phyloP scores from a whole-genome alignment of 2,797 vertebrate genomes.

The Fundulus diaphanus region DNA sequence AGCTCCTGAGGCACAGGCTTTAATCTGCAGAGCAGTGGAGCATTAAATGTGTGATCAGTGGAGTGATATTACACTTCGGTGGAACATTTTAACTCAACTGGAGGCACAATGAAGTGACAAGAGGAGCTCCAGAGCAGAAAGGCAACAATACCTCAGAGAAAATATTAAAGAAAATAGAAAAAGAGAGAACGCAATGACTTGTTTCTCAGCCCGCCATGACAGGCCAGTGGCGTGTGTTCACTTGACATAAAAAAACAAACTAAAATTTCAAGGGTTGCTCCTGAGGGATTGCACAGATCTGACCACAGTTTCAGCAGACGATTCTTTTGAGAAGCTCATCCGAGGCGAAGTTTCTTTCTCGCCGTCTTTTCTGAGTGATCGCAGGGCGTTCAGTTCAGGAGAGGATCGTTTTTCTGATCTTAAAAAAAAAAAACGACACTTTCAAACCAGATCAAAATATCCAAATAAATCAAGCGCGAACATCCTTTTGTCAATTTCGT shows the following conservation, averaged over 20 bases:
- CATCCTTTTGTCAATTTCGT: background rate
- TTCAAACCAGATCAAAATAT: background rate
- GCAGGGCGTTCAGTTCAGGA: background rate
- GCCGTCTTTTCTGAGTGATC: conserved; percentile 11
- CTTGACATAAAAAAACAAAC: conserved; percentile 33
- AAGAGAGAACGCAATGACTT: conserved; percentile 42
- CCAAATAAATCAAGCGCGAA: background rate
- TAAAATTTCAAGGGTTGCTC: conserved; percentile 44
- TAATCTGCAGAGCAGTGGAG: conserved; percentile 59
- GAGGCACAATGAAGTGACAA: conserved; percentile 54
- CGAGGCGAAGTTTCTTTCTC: conserved; percentile 11
- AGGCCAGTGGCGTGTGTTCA: conserved; percentile 39
- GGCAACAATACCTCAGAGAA: conserved; percentile 50
- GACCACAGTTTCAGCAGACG: conserved; percentile 26
- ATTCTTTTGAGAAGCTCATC: conserved; percentile 3
- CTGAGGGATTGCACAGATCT: conserved; percentile 28
- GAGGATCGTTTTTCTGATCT: background rate
- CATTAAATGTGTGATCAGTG: conserved; percentile 63
- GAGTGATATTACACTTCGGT: conserved; percentile 65
- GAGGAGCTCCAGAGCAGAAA: conserved; percentile 56
- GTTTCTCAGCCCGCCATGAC: conserved; percentile 63
- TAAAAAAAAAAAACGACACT: no score
- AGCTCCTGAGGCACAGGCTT: conserved; percentile 54
- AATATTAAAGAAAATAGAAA: conserved; percentile 28
- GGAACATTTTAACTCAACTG: conserved; percentile 64